Evolutionary conservation across 2,113 vertebrate species (phyloP).

Genomic region (Thalassarche chlororhynchos): DNA sequence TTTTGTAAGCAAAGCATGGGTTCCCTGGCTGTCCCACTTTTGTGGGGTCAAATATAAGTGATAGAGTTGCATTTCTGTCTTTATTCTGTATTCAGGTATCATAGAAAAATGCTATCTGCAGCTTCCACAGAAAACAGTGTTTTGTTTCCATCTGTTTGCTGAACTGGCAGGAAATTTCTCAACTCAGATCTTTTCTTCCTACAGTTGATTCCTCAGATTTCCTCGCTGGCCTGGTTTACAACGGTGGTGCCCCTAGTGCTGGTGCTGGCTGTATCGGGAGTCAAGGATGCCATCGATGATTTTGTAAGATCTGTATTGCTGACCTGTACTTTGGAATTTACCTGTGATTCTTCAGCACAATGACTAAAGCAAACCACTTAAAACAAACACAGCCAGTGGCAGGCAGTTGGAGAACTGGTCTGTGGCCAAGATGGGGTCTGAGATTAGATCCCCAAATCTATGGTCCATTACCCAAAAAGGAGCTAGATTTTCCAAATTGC

Average conservation of each 20-base stretch:
- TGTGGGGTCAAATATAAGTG: background rate
- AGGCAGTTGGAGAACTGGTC: background rate
- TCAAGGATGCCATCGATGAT: conserved; percentile 93
- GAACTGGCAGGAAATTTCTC: background rate
- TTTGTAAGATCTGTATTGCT: conserved; percentile 74
- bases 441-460: background rate
- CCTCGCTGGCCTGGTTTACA: conserved; percentile 93
- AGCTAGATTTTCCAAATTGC: background rate
- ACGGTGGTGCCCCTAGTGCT: conserved; percentile 89
- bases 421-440: background rate
- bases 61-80: background rate
- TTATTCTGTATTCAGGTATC: background rate
- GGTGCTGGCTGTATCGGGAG: conserved; percentile 88
- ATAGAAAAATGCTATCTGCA: background rate
- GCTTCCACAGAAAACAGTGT: background rate
- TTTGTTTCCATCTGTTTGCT: background rate
- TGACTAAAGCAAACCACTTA: background rate
- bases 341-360: background rate
- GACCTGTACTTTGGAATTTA: background rate
- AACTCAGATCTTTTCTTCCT: conserved; percentile 16
- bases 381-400: background rate
- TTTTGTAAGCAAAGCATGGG: background rate
- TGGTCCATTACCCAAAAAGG: background rate
- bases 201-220: conserved; percentile 91
- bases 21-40: background rate